A percentile compares a stretch with the other conserved stretches of the same genome.
These are phyloP conservation scores for Pristionchus arcanus DNA, from an alignment of 2,888 invertebrate species.

Conservation along the genomic window DNA sequence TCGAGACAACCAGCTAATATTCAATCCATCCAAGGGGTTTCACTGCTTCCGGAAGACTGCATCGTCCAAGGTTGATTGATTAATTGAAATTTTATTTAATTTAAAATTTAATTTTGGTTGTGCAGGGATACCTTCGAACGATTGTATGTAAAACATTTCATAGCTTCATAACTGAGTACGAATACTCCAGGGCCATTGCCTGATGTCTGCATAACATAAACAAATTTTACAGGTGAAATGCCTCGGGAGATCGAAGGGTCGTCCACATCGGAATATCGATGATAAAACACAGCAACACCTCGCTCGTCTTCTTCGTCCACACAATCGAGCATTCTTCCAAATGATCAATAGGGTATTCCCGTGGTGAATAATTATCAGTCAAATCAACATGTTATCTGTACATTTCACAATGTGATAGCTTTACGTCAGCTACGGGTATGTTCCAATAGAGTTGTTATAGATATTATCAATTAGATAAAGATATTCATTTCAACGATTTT, in stretches of 20 bases:
- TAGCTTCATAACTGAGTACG: too few species aligned
- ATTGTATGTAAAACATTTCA: not conserved
- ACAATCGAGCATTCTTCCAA: constrained; percentile 73
- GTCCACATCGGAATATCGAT: constrained; percentile 69
- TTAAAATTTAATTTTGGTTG: too few species aligned
- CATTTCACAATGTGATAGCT: not conserved
- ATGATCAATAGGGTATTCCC: constrained; percentile 66
- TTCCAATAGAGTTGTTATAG: not conserved
- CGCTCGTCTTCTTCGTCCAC: constrained; percentile 61
- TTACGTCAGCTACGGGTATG: not conserved
- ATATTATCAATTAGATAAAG: not conserved
- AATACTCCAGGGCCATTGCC: too few species aligned
- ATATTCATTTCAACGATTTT: not conserved
- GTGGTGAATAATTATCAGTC: constrained; percentile 55
- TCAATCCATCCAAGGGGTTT: constrained; percentile 96
- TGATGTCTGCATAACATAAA: too few species aligned
- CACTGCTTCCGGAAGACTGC: constrained; percentile 85
- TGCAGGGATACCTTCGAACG: too few species aligned
- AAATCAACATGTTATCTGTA: not conserved
- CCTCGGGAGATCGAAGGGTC: constrained; percentile 66
- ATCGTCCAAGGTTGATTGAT: constrained; percentile 10
- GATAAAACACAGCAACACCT: constrained; percentile 59
- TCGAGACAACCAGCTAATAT: constrained; percentile 92
- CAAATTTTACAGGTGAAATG: constrained; percentile 46
- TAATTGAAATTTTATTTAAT: too few species aligned